These are phyloP conservation scores for Meloidogyne exigua DNA, from an alignment of 1,140 invertebrate genomes.

Conservation along the genomic window DNA sequence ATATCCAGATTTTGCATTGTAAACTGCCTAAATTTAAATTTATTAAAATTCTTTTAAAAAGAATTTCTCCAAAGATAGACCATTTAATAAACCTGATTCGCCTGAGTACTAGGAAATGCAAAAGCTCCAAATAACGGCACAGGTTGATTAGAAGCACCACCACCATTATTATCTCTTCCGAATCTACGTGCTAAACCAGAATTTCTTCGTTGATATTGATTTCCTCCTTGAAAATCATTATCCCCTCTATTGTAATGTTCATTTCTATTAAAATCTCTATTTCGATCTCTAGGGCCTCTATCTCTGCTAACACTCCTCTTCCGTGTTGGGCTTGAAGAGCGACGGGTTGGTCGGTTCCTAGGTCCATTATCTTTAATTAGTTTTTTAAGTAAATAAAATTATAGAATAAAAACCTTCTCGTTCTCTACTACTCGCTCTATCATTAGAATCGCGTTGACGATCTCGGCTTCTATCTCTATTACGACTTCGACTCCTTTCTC, in stretches of 20 bases:
- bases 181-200: not conserved
- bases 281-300: not conserved
- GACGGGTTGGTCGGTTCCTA: not conserved
- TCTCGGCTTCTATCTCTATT: constrained; percentile 6
- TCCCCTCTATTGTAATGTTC: not conserved
- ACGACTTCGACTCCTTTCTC: constrained; percentile 8
- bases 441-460: constrained; percentile 1
- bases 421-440: not conserved
- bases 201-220: not conserved
- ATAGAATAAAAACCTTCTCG: not conserved
- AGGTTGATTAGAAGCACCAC: not conserved
- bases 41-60: too few species aligned
- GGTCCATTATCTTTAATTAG: not conserved
- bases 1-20: not conserved
- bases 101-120: constrained; percentile 19
- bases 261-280: not conserved
- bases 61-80: too few species aligned
- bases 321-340: not conserved
- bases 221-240: not conserved
- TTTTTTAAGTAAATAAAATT: too few species aligned
- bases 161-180: not conserved
- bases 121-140: constrained; percentile 18
- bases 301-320: not conserved
- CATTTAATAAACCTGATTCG: constrained; percentile 15
- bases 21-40: constrained; percentile 7